Conservation (phyloP, 2,113 vertebrate species). For the Centropus unirufus region DNA sequence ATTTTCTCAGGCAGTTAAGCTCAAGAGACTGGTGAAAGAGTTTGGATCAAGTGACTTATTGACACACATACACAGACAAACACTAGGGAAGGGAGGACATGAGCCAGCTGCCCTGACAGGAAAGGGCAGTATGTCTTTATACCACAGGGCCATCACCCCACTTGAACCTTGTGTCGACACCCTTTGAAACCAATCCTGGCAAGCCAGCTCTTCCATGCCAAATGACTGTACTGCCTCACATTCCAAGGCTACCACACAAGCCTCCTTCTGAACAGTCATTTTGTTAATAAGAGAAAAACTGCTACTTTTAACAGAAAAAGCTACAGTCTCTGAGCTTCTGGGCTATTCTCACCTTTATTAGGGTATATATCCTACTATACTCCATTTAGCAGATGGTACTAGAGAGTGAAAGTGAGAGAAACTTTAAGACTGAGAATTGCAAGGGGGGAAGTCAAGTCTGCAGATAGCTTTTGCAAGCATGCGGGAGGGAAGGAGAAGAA, state of each 20-base stretch:
- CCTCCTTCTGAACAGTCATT: not conserved
- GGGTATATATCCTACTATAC: not conserved
- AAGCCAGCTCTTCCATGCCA: not conserved
- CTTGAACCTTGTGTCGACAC: not conserved
- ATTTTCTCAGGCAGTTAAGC: constrained; percentile 47
- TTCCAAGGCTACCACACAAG: not conserved
- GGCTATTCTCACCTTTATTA: not conserved
- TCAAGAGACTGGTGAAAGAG: constrained; percentile 4
- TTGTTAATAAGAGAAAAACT: not conserved
- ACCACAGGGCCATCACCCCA: not conserved
- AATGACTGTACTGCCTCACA: not conserved
- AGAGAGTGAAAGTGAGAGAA: not conserved
- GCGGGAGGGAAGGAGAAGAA: not conserved
- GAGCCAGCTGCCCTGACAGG: constrained; percentile 40
- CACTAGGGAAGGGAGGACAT: not conserved
- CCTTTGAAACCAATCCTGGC: not conserved
- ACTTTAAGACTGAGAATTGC: not conserved
- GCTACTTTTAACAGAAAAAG: not conserved
- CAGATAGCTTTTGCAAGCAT: not conserved
- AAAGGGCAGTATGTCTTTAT: constrained; percentile 26
- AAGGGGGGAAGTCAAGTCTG: not conserved
- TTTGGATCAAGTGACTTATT: constrained; percentile 44
- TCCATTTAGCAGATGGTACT: not conserved
- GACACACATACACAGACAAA: not conserved
- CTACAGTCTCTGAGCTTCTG: not conserved